Evolutionary conservation across 2,888 invertebrate genomes (phyloP), one percentile per base, ranked within the genome.

Genomic region (Pedicia rivosa): DNA sequence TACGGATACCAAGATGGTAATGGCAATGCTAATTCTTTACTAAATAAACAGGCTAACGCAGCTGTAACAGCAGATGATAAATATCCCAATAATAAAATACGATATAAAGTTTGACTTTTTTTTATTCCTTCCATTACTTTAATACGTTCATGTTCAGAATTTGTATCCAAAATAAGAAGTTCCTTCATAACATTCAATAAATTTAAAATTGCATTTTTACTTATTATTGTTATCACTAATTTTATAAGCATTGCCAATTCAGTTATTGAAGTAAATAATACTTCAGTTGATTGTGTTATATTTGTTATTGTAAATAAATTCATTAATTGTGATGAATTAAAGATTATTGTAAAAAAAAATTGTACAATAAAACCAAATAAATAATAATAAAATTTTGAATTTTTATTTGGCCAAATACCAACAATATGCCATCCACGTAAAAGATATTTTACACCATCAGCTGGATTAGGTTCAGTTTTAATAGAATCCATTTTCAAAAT

Each of bases 1-100:
- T 35, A 27, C 10, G 38, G 38, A 38, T 25, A 38, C 38, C 38
- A 38, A 10, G 26, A 35, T 5, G 30, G 28, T 16, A 30, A 27
- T 8, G 38, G 38, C 6, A 38, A 14, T 10, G 29, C 29, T 10
- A 13, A 15, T 6, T 25, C 16, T 27, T 36, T 32, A 2, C 19
- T 20, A 12, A 32, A 5, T 9, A 13, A 13, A 3, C 19, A 17
- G n/a, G 32, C 32, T 3, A 13, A 8, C 2, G 12, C 32, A 12
- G 32, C 32, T 8, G 20, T 9, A 2, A 32, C 20, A 3, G 32
- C 32, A 13, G 32, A 32, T 13, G 20, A 3, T 13, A 32, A 32
- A 32, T 32, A 32, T 2, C 7, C 20, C 9, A 32, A 13, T 20
- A 32, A 32, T 32, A 32, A 20, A 20, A 32, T 32, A 13, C 13